A percentile compares a stretch with the other conserved stretches of the same genome.
These are phyloP conservation scores for Cotesia congregata DNA, from an alignment of 2,888 invertebrate species.

Conservation along the genomic window DNA sequence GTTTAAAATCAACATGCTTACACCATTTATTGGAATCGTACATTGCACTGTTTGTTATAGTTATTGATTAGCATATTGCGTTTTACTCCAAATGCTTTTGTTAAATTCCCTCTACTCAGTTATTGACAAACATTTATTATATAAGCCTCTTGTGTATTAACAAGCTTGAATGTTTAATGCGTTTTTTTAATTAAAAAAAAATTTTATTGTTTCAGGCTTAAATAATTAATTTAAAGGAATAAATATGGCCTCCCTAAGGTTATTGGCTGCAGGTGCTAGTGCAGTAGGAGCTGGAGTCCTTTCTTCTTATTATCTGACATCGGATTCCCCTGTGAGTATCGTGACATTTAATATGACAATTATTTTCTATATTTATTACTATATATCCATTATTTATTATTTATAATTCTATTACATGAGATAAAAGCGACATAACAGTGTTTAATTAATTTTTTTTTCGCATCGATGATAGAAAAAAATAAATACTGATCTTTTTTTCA, in stretches of 20 bases:
- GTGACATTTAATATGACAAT: conserved; percentile 11
- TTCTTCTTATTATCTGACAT: conserved; percentile 75
- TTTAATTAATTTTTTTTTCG: not conserved
- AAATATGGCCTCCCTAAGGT: conserved; percentile 61
- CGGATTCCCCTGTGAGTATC: conserved; percentile 69
- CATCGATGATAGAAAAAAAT: not conserved
- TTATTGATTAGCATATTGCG: not conserved
- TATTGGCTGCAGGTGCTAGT: conserved; percentile 75
- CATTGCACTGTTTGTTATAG: not conserved
- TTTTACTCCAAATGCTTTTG: not conserved
- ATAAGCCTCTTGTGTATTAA: no score
- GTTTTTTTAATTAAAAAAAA: not conserved
- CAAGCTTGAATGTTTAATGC: not conserved
- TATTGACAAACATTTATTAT: no score
- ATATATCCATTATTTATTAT: not conserved
- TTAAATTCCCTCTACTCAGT: no score
- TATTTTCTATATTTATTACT: not conserved
- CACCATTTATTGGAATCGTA: not conserved
- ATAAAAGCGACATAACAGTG: no score
- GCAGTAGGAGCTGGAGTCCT: conserved; percentile 76
- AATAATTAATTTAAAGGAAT: not conserved
- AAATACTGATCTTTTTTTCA: no score
- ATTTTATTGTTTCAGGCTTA: not conserved
- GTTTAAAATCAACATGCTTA: no score
- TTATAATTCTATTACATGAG: not conserved